These are phyloP conservation scores for Temnothorax longispinosus DNA, from an alignment of 1,140 invertebrate species.

Conservation along the genomic window DNA sequence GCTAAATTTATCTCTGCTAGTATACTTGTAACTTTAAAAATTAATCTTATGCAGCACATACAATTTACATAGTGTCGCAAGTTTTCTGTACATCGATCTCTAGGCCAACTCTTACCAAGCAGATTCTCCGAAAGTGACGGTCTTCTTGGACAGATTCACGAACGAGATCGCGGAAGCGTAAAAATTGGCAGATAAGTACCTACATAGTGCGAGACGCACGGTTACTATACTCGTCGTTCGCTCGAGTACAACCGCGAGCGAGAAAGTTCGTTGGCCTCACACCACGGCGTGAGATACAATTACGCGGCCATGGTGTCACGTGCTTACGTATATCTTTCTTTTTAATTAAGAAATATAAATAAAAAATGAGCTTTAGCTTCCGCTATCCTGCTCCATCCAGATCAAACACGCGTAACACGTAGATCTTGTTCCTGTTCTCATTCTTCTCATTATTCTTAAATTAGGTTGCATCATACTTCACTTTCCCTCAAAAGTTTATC, in stretches of 20 bases:
- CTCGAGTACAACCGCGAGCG: slow-evolving; percentile 29
- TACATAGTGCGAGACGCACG: background rate
- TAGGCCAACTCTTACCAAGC: background rate
- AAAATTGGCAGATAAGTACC: slow-evolving; percentile 17
- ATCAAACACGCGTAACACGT: background rate
- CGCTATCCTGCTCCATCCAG: background rate
- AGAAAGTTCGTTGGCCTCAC: slow-evolving; percentile 51
- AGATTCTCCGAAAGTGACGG: background rate
- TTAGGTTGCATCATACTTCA: background rate
- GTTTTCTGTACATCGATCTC: background rate
- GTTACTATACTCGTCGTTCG: background rate
- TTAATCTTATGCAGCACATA: background rate
- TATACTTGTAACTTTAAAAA: background rate
- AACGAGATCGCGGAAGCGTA: slow-evolving; percentile 1
- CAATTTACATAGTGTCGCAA: background rate
- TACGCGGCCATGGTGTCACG: slow-evolving; percentile 15
- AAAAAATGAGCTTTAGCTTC: background rate
- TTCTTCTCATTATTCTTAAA: slow-evolving; percentile 1
- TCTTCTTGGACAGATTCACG: background rate
- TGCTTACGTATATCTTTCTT: background rate
- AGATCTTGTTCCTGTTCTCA: background rate
- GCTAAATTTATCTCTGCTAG: background rate
- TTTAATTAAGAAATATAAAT: background rate
- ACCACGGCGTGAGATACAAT: slow-evolving; percentile 34
- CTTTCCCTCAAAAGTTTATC: background rate